A percentile compares a stretch with the other conserved stretches of the same genome.
These are phyloP conservation scores for Temnothorax nylanderi DNA, from an alignment of 1,140 invertebrate genomes.

Conservation along the genomic window DNA sequence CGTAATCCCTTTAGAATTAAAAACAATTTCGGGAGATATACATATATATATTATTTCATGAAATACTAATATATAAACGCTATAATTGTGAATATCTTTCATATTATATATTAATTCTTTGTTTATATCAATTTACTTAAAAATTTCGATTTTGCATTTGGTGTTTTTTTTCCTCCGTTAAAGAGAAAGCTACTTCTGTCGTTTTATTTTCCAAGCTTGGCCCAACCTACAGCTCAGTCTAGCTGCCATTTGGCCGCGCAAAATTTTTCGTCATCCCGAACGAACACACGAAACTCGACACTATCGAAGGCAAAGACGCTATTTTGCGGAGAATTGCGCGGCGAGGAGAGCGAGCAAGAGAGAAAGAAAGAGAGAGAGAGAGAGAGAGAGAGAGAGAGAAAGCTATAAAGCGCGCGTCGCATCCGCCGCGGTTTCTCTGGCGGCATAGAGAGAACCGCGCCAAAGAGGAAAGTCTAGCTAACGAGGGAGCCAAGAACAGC, in stretches of 20 bases:
- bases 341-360: too few species aligned
- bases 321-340: conserved; percentile 28
- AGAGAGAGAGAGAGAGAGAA: background rate
- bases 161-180: background rate
- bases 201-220: background rate
- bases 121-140: background rate
- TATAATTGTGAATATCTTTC: background rate
- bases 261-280: conserved; percentile 35
- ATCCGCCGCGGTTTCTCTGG: conserved; percentile 76
- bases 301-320: conserved; percentile 36
- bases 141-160: background rate
- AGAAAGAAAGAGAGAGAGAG: background rate
- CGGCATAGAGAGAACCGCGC: conserved; percentile 71
- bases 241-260: background rate
- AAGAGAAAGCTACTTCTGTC: background rate
- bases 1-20: background rate
- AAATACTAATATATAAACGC: background rate
- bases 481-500: conserved; percentile 80
- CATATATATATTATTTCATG: background rate
- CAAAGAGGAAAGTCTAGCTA: conserved; percentile 77
- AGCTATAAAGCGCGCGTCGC: conserved; percentile 28
- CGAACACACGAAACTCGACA: conserved; percentile 13
- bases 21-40: background rate
- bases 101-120: background rate
- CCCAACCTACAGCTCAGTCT: background rate